Percentiles rank a stretch among this genome's conserved stretches.
These are phyloP conservation scores for Argya squamiceps DNA, from an alignment of 2,797 vertebrate genomes.

Conservation along the genomic window DNA sequence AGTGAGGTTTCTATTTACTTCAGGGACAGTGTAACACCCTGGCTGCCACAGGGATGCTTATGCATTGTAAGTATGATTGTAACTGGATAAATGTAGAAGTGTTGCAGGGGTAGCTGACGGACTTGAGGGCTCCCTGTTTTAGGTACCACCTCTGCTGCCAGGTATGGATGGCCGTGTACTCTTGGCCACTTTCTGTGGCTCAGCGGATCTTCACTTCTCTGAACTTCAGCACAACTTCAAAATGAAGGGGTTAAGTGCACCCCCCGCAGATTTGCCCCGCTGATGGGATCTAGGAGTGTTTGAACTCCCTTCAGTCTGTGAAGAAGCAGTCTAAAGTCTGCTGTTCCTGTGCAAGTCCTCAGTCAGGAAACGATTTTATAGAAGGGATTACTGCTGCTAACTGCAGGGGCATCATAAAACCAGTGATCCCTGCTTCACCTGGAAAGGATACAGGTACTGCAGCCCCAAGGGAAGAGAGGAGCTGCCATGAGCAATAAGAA, in stretches of 20 bases:
- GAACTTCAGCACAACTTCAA: background rate
- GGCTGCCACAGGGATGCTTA: background rate
- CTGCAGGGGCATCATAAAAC: conserved; percentile 23
- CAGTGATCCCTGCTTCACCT: conserved; percentile 4
- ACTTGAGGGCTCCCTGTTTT: background rate
- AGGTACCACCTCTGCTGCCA: background rate
- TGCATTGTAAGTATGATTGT: accelerated
- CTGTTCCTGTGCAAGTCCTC: conserved; percentile 4
- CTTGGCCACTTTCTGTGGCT: background rate
- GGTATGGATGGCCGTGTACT: background rate
- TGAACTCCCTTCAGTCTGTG: background rate
- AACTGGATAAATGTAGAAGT: background rate
- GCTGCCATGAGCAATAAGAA: background rate
- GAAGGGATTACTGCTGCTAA: conserved; percentile 37
- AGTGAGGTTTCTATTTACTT: background rate
- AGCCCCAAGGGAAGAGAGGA: background rate
- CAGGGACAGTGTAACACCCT: background rate
- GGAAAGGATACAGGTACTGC: background rate
- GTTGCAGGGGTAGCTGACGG: background rate
- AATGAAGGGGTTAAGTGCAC: background rate
- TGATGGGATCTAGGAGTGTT: background rate
- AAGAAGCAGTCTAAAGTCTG: background rate
- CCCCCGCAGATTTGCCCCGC: background rate
- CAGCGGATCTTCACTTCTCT: background rate
- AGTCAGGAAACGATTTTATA: conserved; percentile 12